Evolutionary conservation across 2,113 vertebrate species (phyloP).

Genomic region (Prionailurus viverrinus): DNA sequence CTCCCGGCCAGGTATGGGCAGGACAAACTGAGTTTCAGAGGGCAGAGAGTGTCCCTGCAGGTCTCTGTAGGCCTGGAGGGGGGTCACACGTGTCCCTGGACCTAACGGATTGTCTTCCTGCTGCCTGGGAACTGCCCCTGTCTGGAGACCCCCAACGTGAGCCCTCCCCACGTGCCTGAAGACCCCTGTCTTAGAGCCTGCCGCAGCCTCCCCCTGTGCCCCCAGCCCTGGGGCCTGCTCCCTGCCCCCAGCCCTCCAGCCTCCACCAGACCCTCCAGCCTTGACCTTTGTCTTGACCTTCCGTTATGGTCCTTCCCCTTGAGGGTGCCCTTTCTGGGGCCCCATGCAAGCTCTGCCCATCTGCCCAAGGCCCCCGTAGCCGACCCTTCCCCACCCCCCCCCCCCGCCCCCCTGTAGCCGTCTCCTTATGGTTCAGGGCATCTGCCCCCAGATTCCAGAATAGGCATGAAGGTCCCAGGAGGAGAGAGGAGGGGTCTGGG

Average conservation of each 20-base stretch:
- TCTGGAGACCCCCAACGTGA: neutral
- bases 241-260: neutral
- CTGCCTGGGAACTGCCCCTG: neutral
- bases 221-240: neutral
- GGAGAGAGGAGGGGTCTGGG: fast-evolving
- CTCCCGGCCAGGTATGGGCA: neutral
- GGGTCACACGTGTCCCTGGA: neutral
- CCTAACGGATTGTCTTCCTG: neutral
- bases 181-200: neutral
- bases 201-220: no score
- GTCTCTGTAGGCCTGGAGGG: neutral
- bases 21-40: neutral
- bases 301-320: no score
- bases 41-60: neutral
- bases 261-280: neutral
- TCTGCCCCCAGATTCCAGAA: neutral
- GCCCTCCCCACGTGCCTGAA: neutral
- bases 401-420: fast-evolving
- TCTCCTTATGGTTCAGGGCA: fast-evolving
- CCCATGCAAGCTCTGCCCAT: no score
- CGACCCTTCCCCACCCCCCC: no score
- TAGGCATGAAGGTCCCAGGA: neutral
- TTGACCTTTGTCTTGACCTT: neutral
- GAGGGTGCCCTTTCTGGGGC: fast-evolving
- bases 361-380: fast-evolving